Base-by-base conservation (phyloP, 30 jellyfish, hydroid and myxozoan genomes). In the Cassiopea andromeda region DNA sequence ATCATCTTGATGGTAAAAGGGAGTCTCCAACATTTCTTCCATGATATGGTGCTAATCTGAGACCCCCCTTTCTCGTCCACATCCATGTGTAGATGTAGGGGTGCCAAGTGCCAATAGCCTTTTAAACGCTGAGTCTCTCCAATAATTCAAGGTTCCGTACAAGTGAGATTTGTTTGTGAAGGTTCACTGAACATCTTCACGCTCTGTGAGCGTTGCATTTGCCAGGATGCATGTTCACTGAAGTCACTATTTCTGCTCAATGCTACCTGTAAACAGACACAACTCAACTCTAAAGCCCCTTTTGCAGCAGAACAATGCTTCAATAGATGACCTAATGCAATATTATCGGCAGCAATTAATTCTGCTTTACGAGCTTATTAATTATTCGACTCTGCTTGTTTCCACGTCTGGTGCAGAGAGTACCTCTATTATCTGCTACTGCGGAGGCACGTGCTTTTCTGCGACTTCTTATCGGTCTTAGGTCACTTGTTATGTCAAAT, bases 11-110 rank as follows among this genome's bases (percentile, higher is more conserved):
- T 87, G 94, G 87, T 96, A 96, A 83, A 96, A 96, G 85, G 97
- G 97, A 60, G 98, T 82, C 92, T 96, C 99, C 71, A 96, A 77
- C 84, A 91, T 93, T 43, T 91, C 99, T 73, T 96, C 99, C 99
- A 96, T 96, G 74, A 38, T 87, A 75, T 81, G 96, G 84, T 68
- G 83, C 73, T 60, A 60, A 79, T 89, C 81, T 69, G 94, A 87
- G 94, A 87, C 94, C 89, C 94, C 94, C 94, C 69, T 71, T 86
- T 64, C 77, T 10, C 84, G 19, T 69, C 19, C 68, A 68, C 83
- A 87, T 87, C 93, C 94, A 87, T 87, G 84, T 27, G 90, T 77
- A 60, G 48, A 78, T 48, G 75, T 72, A 9, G 16, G 68, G 71
- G 71, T 59, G 50, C 46, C 43, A 68, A 43, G 58, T 19, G 70